These are phyloP conservation scores for Epinotia demarniana DNA, from an alignment of 2,888 invertebrate species.

Conservation along the genomic window DNA sequence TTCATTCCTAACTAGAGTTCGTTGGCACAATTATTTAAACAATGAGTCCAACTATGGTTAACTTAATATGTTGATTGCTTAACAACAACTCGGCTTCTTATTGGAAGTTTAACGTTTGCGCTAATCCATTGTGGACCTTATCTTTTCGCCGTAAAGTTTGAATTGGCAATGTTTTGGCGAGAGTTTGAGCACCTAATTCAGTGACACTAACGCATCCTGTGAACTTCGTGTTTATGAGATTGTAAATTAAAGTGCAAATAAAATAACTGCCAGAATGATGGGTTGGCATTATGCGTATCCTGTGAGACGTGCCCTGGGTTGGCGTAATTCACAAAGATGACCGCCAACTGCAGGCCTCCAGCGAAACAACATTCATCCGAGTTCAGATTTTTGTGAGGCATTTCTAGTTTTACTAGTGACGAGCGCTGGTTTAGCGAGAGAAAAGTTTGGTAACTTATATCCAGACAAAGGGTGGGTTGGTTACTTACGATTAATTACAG, in stretches of 20 bases:
- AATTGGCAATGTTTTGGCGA: neutral
- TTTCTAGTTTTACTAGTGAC: neutral
- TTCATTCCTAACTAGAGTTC: slow-evolving; percentile 37
- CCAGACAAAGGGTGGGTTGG: too few relatives aligned
- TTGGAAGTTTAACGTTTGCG: slow-evolving; percentile 3
- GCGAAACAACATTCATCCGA: neutral
- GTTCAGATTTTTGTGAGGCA: neutral
- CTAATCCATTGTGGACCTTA: slow-evolving; percentile 18
- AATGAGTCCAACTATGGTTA: slow-evolving; percentile 36
- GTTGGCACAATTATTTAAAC: slow-evolving; percentile 42
- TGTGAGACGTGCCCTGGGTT: neutral
- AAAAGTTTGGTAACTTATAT: too few relatives aligned
- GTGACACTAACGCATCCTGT: slow-evolving; percentile 11
- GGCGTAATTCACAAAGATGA: neutral
- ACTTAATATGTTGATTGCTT: slow-evolving; percentile 36
- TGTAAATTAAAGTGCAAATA: slow-evolving; percentile 18
- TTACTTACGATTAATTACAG: too few relatives aligned
- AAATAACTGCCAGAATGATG: slow-evolving; percentile 4
- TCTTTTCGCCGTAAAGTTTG: neutral
- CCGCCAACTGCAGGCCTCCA: neutral
- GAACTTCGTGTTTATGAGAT: slow-evolving; percentile 7
- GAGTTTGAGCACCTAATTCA: slow-evolving; percentile 4
- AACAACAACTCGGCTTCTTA: slow-evolving; percentile 4
- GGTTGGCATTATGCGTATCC: neutral
- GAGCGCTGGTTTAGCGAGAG: too few relatives aligned